Percentiles rank a stretch among this genome's conserved stretches.
Conservation (phyloP, 2,113 vertebrate genomes). For the Strix uralensis region DNA sequence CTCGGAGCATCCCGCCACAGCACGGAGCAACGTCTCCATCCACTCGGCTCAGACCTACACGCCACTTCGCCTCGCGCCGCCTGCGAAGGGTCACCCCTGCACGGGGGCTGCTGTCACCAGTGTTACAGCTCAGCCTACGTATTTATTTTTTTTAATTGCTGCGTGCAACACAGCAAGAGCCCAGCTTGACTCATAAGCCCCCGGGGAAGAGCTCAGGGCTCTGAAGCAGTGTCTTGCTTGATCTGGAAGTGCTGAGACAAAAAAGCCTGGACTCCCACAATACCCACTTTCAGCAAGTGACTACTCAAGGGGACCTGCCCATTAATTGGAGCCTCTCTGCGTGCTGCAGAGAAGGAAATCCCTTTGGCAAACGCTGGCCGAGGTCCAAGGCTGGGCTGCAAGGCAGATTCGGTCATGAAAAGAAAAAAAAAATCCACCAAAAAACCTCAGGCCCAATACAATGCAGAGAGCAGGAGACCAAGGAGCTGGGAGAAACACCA, state of each 20-base stretch:
- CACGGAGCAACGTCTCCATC: neutral
- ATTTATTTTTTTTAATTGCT: neutral
- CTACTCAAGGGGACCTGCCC: neutral
- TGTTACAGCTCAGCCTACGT: neutral
- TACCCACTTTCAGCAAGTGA: neutral
- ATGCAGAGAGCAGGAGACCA: neutral
- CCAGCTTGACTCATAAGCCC: neutral
- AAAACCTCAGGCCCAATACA: too few relatives aligned
- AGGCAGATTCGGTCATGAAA: neutral
- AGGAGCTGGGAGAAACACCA: neutral
- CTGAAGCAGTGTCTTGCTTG: neutral
- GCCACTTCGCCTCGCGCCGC: fast-evolving
- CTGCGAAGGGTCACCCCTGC: neutral
- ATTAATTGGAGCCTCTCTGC: neutral
- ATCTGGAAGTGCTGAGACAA: neutral
- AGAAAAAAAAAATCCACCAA: neutral
- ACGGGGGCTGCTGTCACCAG: neutral
- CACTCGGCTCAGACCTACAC: neutral
- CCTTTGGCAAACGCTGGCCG: neutral
- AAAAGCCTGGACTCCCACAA: neutral
- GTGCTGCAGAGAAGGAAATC: neutral
- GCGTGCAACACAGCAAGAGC: neutral
- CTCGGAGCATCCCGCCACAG: fast-evolving
- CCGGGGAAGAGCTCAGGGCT: neutral
- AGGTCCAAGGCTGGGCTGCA: neutral